Evolutionary conservation across 92 coral and sea anemone species (phyloP), one percentile per base, ranked within the genome.

Genomic region (Nematostella vectensis): DNA sequence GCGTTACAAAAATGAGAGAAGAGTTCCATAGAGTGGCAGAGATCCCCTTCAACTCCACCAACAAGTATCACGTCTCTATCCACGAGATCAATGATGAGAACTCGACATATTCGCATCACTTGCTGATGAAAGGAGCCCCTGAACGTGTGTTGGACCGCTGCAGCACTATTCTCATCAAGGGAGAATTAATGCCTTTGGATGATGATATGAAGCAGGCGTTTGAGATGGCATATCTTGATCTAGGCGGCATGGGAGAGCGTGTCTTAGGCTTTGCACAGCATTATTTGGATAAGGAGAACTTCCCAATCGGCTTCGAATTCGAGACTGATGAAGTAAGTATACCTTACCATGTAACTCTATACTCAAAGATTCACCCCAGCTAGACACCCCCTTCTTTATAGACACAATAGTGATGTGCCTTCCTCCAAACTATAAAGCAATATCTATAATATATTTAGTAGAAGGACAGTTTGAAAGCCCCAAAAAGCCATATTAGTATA

Each of bases 191-290:
- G 12, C 75, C 72, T 3, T 72, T 91, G 2, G 81, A 61, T 47
- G 93, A 78, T 1, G 81, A 82, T 3, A 72, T 66, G 71, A 71
- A 65, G 62, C 85, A 86, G 55, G 77, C 83, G 11, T 91, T 91
- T 55, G 83, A 91, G 59, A 50, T 50, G 37, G 98, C 98, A 1
- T 85, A 91, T 44, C 71, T 91, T 57, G 95, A 86, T 44, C 95
- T 91, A 44, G 98, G 98, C 29, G 98, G 98, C n/a, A 56, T 86
- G 70, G 98, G 98, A 30, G 98, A 91, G 69, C 91, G 98, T 58
- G 98, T 91, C 4, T 72, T 91, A 54, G 98, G 98, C 16, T 91
- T 91, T 55, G 89, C 95, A 38, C 98, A 91, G 16, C 78, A 29
- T 47, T 86, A 50, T 33, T 67, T 91, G 29, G 75, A 83, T 1